Evolutionary conservation across 2,113 vertebrate genomes (phyloP), one percentile per base, ranked within the genome.

Genomic region (Xenotilapia longispinis): DNA sequence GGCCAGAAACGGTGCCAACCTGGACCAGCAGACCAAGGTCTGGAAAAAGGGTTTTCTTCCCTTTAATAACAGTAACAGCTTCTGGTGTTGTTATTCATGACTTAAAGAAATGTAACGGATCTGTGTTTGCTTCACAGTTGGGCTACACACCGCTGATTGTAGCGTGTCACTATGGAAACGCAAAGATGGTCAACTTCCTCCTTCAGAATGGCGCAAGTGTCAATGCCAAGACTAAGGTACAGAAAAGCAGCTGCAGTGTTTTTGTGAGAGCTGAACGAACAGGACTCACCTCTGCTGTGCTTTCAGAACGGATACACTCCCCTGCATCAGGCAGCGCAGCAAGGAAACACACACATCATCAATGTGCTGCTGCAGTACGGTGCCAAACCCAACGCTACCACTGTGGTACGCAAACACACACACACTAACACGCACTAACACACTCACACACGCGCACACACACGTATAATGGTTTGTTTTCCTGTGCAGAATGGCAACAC

Each of bases 281-380:
- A 57, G 58, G 21, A 47, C 21, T 75, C 42, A 28, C 0, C 6
- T 75, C 42, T 75, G 70, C 14, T 7, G 23, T 70, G 36, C 12
- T 42, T 70, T 80, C 23, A 99, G 98, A 99, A 98, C 5, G 99
- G 99, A 60, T 99, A 99, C 95, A 99, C 98, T 2, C 98, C 98
- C 47, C 96, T 99, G 38, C 99, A 99, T 88, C 99, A 99, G 95
- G 98, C 98, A 4, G 99, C 99, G 19, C 98, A 99, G 73, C 98
- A 99, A 87, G 99, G 99, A 33, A 99, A 99, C 95, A 99, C 99
- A 70, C 99, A 99, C 95, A 97, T 99, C 93, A 99, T 99, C 81
- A 99, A 99, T 0, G 95, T 99, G 2, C 97, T 99, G 73, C 97
- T 99, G 45, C 98, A 98, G 49, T 93, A 97, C 0, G 99, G 99